These are phyloP conservation scores for Cryptoleucopteryx plumbea DNA, from an alignment of 2,113 vertebrate genomes.

Conservation along the genomic window DNA sequence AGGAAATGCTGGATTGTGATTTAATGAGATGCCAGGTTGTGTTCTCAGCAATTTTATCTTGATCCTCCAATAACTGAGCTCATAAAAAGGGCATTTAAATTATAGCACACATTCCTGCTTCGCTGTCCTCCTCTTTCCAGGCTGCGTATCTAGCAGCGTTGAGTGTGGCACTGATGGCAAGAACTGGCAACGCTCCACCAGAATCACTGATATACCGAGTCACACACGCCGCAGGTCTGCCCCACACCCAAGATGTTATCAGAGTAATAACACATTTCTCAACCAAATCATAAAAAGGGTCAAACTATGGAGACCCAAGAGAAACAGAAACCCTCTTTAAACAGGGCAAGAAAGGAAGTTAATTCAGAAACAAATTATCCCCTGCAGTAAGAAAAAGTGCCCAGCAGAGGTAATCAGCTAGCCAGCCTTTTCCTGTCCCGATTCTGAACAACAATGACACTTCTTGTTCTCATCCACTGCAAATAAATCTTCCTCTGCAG, in stretches of 20 bases:
- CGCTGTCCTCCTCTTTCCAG: not conserved
- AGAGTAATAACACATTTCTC: slow-evolving; percentile 9
- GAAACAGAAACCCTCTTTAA: slow-evolving; percentile 31
- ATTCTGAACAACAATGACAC: slow-evolving; percentile 13
- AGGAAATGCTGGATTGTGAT: not conserved
- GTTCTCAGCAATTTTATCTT: slow-evolving; percentile 29
- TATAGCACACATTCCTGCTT: not conserved
- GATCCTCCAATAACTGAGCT: not conserved
- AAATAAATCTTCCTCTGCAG: not conserved
- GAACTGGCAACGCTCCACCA: not conserved
- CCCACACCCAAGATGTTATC: slow-evolving; percentile 40
- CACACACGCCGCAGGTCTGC: not conserved
- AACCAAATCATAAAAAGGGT: slow-evolving; percentile 4
- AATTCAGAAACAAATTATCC: slow-evolving; percentile 44
- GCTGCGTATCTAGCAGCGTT: not conserved
- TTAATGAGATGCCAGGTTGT: slow-evolving; percentile 15
- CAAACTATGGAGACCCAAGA: slow-evolving; percentile 2
- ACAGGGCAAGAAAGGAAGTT: slow-evolving; percentile 34
- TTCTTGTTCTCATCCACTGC: slow-evolving; percentile 33
- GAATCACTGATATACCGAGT: not conserved
- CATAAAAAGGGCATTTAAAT: slow-evolving; percentile 1
- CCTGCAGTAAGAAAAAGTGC: slow-evolving; percentile 42
- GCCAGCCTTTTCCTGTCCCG: slow-evolving; percentile 44
- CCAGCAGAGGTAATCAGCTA: slow-evolving; percentile 49
- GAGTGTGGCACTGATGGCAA: not conserved